A percentile compares a stretch with the other conserved stretches of the same genome.
phyloP scores from a whole-genome alignment of 1,140 invertebrate species.

The Philopotamus ludificatus region DNA sequence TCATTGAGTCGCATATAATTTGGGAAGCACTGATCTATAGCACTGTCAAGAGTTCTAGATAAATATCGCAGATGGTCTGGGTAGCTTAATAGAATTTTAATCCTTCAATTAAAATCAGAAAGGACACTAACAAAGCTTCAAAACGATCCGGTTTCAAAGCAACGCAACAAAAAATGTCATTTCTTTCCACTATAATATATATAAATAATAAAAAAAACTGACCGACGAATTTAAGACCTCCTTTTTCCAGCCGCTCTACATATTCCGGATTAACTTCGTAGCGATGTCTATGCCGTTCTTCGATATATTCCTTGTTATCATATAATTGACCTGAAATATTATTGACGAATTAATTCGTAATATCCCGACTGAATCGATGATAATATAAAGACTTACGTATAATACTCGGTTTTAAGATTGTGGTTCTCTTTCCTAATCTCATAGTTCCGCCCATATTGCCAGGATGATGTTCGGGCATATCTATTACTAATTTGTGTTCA shows the following conservation, averaged over 20 bases:
- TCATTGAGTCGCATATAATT: no score
- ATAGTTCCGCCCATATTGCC: slow-evolving; percentile 96
- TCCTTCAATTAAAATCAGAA: background rate
- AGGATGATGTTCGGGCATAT: slow-evolving; percentile 97
- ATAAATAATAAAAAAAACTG: slow-evolving; percentile 40
- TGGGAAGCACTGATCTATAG: no score
- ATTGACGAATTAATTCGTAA: background rate
- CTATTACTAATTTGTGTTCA: slow-evolving; percentile 82
- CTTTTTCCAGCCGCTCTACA: slow-evolving; percentile 73
- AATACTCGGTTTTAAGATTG: slow-evolving; percentile 74
- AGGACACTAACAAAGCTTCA: background rate
- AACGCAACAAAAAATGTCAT: no score
- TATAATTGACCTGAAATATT: slow-evolving; percentile 73
- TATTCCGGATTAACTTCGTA: slow-evolving; percentile 94
- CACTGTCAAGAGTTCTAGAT: no score
- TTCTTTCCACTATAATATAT: no score
- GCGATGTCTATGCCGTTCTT: slow-evolving; percentile 96
- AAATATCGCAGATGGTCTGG: no score
- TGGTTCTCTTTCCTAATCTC: slow-evolving; percentile 90
- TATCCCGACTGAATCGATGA: background rate
- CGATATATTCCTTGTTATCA: slow-evolving; percentile 75
- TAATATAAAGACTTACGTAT: slow-evolving; percentile 63
- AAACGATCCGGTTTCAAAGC: background rate
- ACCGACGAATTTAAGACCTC: slow-evolving; percentile 91
- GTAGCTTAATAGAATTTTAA: background rate